Conservation (phyloP, 2,888 invertebrate genomes). For the Melieria picta region DNA sequence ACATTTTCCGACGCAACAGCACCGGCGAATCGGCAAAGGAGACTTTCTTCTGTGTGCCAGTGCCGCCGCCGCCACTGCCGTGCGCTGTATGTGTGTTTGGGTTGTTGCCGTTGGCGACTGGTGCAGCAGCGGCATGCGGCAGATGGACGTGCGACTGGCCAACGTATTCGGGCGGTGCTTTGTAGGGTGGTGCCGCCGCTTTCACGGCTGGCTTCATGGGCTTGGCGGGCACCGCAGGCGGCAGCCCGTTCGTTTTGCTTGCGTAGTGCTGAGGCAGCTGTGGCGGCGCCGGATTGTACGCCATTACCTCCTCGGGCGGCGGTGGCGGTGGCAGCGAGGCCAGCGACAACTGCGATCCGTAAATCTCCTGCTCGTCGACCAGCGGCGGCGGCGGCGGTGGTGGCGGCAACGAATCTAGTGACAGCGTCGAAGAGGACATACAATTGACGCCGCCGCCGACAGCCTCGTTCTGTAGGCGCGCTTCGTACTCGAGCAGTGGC, state of each 20-base stretch:
- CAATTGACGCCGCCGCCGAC: constrained; percentile 32
- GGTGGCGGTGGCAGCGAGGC: constrained; percentile 82
- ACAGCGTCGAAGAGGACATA: constrained; percentile 80
- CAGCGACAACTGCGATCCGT: constrained; percentile 77
- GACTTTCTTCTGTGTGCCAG: constrained; percentile 58
- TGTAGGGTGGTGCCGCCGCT: constrained; percentile 64
- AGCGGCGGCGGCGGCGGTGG: constrained; percentile 72
- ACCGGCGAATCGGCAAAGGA: constrained; percentile 67
- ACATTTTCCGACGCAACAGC: constrained; percentile 65
- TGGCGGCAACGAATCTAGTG: constrained; percentile 83
- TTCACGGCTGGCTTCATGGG: constrained; percentile 60
- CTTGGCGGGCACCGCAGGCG: constrained; percentile 59
- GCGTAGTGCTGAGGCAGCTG: constrained; percentile 16
- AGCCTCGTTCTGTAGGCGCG: constrained; percentile 28
- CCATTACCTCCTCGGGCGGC: constrained; percentile 58
- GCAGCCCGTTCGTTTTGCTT: constrained; percentile 33
- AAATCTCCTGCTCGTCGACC: constrained; percentile 57
- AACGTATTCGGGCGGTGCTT: constrained; percentile 65
- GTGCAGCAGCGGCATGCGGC: constrained; percentile 4
- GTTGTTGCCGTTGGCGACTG: constrained; percentile 13
- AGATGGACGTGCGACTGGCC: constrained; percentile 45
- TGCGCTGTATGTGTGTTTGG: background rate
- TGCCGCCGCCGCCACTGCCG: constrained; percentile 30
- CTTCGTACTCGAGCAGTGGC: constrained; percentile 48
- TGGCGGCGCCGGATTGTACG: constrained; percentile 26